Conservation (phyloP, 1,140 invertebrate genomes). For the Euura saliciscinereae region DNA sequence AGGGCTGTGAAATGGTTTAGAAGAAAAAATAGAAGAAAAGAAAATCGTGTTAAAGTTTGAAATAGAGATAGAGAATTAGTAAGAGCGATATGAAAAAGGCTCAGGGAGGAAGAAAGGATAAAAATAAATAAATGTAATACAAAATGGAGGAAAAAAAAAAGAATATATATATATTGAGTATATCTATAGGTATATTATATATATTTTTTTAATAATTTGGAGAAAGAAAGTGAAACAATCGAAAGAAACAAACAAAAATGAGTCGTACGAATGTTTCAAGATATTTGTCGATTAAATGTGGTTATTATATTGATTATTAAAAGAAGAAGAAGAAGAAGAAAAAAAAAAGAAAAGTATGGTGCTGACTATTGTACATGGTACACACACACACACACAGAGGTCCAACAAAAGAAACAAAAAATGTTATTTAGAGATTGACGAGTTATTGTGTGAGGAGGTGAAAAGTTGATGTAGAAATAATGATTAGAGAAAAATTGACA, state of each 20-base stretch:
- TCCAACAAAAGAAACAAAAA: too few species aligned
- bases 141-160: constrained; percentile 21
- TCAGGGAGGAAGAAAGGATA: constrained; percentile 45
- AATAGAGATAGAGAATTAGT: constrained; percentile 26
- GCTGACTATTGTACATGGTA: too few species aligned
- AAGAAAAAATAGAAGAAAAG: neutral
- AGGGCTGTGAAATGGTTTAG: constrained; percentile 56
- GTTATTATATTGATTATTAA: constrained; percentile 51
- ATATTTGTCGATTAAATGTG: too few species aligned
- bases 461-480: too few species aligned
- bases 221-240: constrained; percentile 17
- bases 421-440: too few species aligned
- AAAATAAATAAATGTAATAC: constrained; percentile 25
- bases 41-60: constrained; percentile 28
- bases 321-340: too few species aligned
- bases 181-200: constrained; percentile 19
- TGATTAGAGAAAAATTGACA: too few species aligned
- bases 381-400: too few species aligned
- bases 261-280: constrained; percentile 32
- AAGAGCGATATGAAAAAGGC: constrained; percentile 13
- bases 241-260: too few species aligned
- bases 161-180: constrained; percentile 17
- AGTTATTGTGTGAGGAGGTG: too few species aligned
- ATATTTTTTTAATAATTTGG: constrained; percentile 50
- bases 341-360: too few species aligned